A percentile compares a stretch with the other conserved stretches of the same genome.
phyloP scores from a whole-genome alignment of 2,113 vertebrate genomes.

The Cephalopterus ornatus region DNA sequence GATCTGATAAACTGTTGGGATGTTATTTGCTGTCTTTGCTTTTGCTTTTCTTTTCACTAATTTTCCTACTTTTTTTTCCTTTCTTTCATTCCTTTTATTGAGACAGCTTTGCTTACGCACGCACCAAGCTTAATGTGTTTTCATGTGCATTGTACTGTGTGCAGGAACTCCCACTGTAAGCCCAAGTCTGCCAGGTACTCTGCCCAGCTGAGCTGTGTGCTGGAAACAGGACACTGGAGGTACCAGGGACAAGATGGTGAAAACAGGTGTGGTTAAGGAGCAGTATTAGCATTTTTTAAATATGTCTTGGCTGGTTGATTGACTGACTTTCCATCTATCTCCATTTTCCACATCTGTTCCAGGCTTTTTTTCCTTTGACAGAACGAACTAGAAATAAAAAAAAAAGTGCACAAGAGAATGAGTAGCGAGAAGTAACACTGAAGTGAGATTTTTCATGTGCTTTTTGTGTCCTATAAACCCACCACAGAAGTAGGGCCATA shows the following conservation, averaged over 20 bases:
- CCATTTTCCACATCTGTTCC: not conserved
- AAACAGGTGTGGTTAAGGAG: not conserved
- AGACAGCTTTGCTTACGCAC: not conserved
- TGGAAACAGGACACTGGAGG: not conserved
- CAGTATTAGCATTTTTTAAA: not conserved
- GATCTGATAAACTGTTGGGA: not conserved
- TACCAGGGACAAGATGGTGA: not conserved
- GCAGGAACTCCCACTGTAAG: not conserved
- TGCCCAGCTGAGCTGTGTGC: not conserved
- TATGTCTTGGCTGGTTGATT: not conserved
- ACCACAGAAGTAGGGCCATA: not conserved
- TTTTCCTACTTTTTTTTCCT: not conserved
- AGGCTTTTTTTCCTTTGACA: not conserved
- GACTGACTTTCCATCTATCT: not conserved
- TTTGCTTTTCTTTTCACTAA: not conserved
- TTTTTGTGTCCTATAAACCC: not conserved
- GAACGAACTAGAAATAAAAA: not conserved
- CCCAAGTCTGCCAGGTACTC: not conserved
- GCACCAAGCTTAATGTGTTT: not conserved
- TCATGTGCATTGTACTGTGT: not conserved
- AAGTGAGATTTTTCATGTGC: not conserved
- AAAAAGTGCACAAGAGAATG: not conserved
- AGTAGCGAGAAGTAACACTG: not conserved
- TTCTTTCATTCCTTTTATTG: not conserved
- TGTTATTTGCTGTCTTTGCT: not conserved